Evolutionary conservation across 2,888 invertebrate species (phyloP).

Genomic region (Lasioglossum vierecki): DNA sequence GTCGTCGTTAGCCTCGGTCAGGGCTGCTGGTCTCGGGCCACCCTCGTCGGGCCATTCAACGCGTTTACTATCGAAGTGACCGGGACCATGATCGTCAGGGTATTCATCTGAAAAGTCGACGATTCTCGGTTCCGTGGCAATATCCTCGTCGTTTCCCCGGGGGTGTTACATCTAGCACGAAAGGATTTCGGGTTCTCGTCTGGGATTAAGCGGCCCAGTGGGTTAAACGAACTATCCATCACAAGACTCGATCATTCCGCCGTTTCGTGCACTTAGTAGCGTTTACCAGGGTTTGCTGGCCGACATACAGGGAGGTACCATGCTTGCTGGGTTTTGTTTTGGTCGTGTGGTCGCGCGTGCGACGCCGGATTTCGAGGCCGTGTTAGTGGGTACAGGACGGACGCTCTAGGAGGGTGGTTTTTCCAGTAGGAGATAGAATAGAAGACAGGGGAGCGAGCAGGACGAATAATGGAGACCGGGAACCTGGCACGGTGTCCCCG

Average conservation of each 20-base stretch:
- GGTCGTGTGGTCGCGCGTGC: slow-evolving; percentile 83
- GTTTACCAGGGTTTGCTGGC: slow-evolving; percentile 44
- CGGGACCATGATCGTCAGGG: slow-evolving; percentile 48
- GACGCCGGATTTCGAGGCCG: slow-evolving; percentile 73
- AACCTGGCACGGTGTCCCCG: slow-evolving; percentile 12
- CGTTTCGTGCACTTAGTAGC: slow-evolving; percentile 50
- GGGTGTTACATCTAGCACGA: slow-evolving; percentile 29
- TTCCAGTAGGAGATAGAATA: slow-evolving; percentile 22
- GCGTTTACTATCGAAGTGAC: slow-evolving; percentile 25
- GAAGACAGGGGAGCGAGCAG: slow-evolving; percentile 40
- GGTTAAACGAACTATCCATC: slow-evolving; percentile 51
- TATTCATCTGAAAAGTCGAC: slow-evolving; percentile 68
- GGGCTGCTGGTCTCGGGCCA: slow-evolving; percentile 16
- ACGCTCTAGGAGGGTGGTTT: slow-evolving; percentile 36
- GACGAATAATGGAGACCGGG: slow-evolving; percentile 24
- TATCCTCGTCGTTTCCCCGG: slow-evolving; percentile 18
- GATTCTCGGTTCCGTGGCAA: slow-evolving; percentile 45
- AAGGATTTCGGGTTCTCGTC: slow-evolving; percentile 23
- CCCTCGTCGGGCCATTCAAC: slow-evolving; percentile 38
- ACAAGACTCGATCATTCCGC: slow-evolving; percentile 33
- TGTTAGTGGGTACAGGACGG: slow-evolving; percentile 60
- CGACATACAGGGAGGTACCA: slow-evolving; percentile 51
- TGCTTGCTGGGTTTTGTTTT: slow-evolving; percentile 55
- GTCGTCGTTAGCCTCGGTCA: slow-evolving; percentile 39
- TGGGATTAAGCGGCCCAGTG: slow-evolving; percentile 40